Conservation (phyloP, 2,888 invertebrate species). For the Taphrorychus bicolor region DNA sequence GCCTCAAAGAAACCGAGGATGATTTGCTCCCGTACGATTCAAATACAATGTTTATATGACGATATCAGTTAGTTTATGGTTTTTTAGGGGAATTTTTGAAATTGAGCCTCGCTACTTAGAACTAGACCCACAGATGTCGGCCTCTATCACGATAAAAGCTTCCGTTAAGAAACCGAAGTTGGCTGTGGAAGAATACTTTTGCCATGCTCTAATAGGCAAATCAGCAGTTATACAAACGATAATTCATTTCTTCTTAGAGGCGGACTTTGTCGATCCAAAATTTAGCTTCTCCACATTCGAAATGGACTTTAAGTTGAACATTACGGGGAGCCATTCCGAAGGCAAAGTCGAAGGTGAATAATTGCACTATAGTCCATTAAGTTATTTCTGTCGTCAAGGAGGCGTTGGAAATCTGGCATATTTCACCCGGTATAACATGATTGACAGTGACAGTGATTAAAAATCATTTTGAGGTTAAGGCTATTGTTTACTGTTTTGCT, state of each 20-base stretch:
- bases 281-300: constrained; percentile 62
- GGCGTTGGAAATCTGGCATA: too few relatives aligned
- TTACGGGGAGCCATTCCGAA: constrained; percentile 44
- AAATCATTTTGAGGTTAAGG: too few relatives aligned
- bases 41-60: too few relatives aligned
- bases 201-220: constrained; percentile 65
- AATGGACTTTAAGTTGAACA: constrained; percentile 63
- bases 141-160: constrained; percentile 39
- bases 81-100: constrained; percentile 59
- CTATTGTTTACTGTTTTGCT: too few relatives aligned
- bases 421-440: too few relatives aligned
- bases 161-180: constrained; percentile 55
- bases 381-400: too few relatives aligned
- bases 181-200: constrained; percentile 66
- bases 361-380: too few relatives aligned
- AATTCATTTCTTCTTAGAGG: constrained; percentile 62
- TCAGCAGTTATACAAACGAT: constrained; percentile 64
- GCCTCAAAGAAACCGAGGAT: constrained; percentile 44
- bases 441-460: too few relatives aligned
- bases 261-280: constrained; percentile 67
- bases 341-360: constrained; percentile 16
- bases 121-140: constrained; percentile 60
- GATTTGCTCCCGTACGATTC: too few relatives aligned
- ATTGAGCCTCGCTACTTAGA: constrained; percentile 62
- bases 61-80: too few relatives aligned